Conservation (phyloP, 2,888 invertebrate genomes). For the Euzophera pinguis region DNA sequence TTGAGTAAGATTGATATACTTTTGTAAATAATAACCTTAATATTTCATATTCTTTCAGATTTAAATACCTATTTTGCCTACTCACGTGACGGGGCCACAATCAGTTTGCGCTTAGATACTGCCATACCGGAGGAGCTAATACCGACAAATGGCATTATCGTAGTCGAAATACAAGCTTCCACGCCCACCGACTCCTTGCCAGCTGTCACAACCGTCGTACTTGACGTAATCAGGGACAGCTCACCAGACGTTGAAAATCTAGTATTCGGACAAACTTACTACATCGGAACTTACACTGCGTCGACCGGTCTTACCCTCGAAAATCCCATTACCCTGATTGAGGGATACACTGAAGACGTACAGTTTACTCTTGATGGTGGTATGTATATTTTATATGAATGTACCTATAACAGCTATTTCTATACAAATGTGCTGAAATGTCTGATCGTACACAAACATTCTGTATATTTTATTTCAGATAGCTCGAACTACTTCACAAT, state of each 20-base stretch:
- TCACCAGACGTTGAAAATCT: slow-evolving; percentile 20
- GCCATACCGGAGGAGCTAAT: not conserved
- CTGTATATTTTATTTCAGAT: slow-evolving; percentile 10
- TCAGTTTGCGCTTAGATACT: not conserved
- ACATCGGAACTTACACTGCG: slow-evolving; percentile 32
- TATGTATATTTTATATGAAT: not conserved
- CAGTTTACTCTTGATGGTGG: slow-evolving; percentile 34
- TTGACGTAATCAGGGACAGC: not conserved
- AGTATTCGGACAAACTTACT: slow-evolving; percentile 27
- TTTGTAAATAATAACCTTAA: too few relatives aligned
- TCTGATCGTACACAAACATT: too few relatives aligned
- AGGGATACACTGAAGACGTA: slow-evolving; percentile 31
- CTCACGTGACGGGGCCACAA: not conserved
- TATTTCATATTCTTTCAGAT: too few relatives aligned
- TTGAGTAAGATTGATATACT: too few relatives aligned
- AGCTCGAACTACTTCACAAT: slow-evolving; percentile 15
- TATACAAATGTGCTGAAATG: too few relatives aligned
- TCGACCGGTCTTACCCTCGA: slow-evolving; percentile 25
- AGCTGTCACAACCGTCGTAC: not conserved
- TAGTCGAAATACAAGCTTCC: not conserved
- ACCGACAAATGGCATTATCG: not conserved
- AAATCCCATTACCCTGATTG: slow-evolving; percentile 25
- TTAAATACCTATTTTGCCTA: not conserved
- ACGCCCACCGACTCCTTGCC: not conserved
- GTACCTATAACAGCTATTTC: not conserved